Base-by-base conservation (phyloP, 2,888 invertebrate genomes). In the Thereva nobilitata region DNA sequence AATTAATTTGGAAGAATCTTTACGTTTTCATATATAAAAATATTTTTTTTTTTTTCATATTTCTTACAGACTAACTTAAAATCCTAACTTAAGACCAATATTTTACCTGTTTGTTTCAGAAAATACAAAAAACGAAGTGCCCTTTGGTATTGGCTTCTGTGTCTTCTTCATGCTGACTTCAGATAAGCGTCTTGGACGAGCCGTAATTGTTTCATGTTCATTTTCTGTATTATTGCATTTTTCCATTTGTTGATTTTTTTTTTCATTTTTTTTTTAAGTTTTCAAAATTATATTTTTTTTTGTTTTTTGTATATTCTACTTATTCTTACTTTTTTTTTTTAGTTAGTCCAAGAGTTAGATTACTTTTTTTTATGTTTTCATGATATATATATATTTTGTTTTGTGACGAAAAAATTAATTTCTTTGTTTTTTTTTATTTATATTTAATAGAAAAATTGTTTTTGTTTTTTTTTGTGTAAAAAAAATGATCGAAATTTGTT, bases 91-190 rank as follows among this genome's bases (percentile, higher is more conserved):
- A 23, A 44, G 37, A 67, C 66, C 64, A 67, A 75, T 74, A 73
- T 85, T 87, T 87, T 90, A 95, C 92, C 91, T 93, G 90, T 96
- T 97, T 75, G 87, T 91, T 83, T 89, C 87, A 79, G 92, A 89
- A 87, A 97, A 93, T 83, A 96, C 87, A 88, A 95, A 97, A 85
- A 97, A 89, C 76, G 96, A 92, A 80, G 90, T 89, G 77, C 91
- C 93, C 80, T 89, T 89, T 73, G 97, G 96, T 78, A 97, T 93
- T 75, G 95, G 93, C 83, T 93, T 93, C 83, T 89, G 87, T 83
- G 89, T 89, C 84, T 89, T 90, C 82, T 88, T 87, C 78, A 90
- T 88, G 84, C 90, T 90, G 78, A 93, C 85, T 82, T 93, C 93
- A 71, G 95, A 94, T 82, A 94, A 86, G 71, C 94, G 86, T 72